Percentiles rank a stretch among this genome's conserved stretches.
These are phyloP conservation scores for Pandemis heparana DNA, from an alignment of 2,888 invertebrate genomes.

Conservation along the genomic window DNA sequence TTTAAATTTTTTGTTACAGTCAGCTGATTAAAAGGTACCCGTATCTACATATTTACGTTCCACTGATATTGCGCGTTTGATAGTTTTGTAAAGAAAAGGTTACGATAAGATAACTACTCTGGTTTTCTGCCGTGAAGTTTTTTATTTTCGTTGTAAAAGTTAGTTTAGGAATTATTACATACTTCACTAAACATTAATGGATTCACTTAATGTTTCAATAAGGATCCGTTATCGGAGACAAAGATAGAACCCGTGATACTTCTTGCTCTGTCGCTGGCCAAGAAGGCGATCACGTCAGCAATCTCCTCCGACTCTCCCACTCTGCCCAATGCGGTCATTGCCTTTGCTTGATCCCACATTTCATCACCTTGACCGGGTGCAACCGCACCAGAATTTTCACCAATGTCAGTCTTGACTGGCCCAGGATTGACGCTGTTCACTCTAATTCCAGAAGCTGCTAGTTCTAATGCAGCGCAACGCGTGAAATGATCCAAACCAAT, in stretches of 20 bases:
- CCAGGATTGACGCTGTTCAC: constrained; percentile 87
- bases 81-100: no score
- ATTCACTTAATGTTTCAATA: not conserved
- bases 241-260: not conserved
- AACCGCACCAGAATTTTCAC: constrained; percentile 80
- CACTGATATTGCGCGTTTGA: no score
- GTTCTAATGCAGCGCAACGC: constrained; percentile 42
- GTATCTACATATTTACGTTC: no score
- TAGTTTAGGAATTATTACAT: no score
- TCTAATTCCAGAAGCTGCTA: constrained; percentile 43
- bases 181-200: no score
- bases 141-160: no score
- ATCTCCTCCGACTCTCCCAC: not conserved
- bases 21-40: no score
- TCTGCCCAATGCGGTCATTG: not conserved
- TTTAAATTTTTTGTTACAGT: no score
- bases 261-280: constrained; percentile 3
- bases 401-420: constrained; percentile 46
- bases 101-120: no score
- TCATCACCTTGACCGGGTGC: constrained; percentile 68
- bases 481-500: constrained; percentile 46
- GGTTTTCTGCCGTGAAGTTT: no score
- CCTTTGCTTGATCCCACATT: not conserved
- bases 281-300: not conserved
- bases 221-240: not conserved